phyloP scores from a whole-genome alignment of 2,888 invertebrate genomes.

The Callyntrura sp. region DNA sequence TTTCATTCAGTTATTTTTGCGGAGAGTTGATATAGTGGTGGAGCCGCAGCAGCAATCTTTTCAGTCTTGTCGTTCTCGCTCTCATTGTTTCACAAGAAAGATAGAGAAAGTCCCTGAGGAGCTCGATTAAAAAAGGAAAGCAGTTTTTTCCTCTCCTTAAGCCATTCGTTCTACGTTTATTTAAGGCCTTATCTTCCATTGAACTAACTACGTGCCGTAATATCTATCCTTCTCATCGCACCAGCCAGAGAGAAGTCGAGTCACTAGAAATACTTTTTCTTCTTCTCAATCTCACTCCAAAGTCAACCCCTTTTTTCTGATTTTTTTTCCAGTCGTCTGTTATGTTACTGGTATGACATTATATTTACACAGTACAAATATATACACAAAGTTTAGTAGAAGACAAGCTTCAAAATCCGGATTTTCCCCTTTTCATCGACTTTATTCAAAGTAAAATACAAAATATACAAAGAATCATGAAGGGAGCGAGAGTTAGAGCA shows the following conservation, averaged over 20 bases:
- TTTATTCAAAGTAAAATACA: neutral
- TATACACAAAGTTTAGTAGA: neutral
- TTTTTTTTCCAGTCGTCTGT: neutral
- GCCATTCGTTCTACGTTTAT: slow-evolving; percentile 70
- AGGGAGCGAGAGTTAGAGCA: neutral
- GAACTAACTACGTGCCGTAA: slow-evolving; percentile 72
- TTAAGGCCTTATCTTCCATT: slow-evolving; percentile 76
- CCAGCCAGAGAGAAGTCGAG: neutral
- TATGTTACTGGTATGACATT: neutral
- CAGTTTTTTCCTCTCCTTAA: slow-evolving; percentile 68
- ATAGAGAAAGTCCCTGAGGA: slow-evolving; percentile 76
- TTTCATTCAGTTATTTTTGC: slow-evolving; percentile 52
- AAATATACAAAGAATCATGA: slow-evolving; percentile 8
- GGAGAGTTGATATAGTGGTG: slow-evolving; percentile 60
- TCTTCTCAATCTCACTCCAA: slow-evolving; percentile 61
- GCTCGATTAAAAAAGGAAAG: slow-evolving; percentile 71
- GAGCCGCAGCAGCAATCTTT: slow-evolving; percentile 68
- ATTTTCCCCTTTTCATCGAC: neutral
- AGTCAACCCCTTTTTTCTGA: slow-evolving; percentile 30
- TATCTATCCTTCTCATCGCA: slow-evolving; percentile 68
- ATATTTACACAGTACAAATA: slow-evolving; percentile 29
- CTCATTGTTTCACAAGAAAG: slow-evolving; percentile 74
- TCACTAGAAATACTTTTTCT: slow-evolving; percentile 67
- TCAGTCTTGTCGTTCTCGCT: slow-evolving; percentile 69
- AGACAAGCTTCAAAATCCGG: too few relatives aligned